phyloP scores from a whole-genome alignment of 2,888 invertebrate genomes.

The Drosophila recens region DNA sequence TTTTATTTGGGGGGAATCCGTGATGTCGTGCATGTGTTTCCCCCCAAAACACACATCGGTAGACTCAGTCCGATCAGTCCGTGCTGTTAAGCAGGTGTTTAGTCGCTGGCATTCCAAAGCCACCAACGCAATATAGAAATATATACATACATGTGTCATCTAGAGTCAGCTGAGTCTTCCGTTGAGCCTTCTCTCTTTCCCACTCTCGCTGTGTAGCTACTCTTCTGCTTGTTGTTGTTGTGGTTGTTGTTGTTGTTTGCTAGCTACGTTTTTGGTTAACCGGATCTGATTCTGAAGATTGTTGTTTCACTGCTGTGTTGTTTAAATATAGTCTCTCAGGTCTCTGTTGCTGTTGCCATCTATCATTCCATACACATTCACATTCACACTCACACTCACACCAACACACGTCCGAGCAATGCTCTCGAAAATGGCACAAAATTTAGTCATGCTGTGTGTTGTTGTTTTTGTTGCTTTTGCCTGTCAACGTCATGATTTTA shows the following conservation, averaged over 20 bases:
- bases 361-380: conserved; percentile 50
- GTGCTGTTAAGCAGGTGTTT: conserved; percentile 61
- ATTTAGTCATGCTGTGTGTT: conserved; percentile 52
- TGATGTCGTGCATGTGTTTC: conserved; percentile 55
- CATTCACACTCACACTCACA: conserved; percentile 18
- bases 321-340: conserved; percentile 45
- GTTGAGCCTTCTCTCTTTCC: conserved; percentile 19
- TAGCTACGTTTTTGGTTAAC: conserved; percentile 70
- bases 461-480: conserved; percentile 28
- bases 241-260: conserved; percentile 31
- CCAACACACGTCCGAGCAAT: conserved; percentile 58
- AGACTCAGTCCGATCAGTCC: conserved; percentile 12
- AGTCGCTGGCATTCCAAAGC: conserved; percentile 58
- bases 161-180: conserved; percentile 62
- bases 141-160: conserved; percentile 10
- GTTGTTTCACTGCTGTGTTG: conserved; percentile 54
- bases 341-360: conserved; percentile 53
- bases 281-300: conserved; percentile 74
- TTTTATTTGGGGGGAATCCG: conserved; percentile 40
- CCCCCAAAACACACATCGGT: conserved; percentile 21
- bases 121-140: conserved; percentile 57
- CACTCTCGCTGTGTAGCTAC: conserved; percentile 24
- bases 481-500: conserved; percentile 63
- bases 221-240: conserved; percentile 29
- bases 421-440: conserved; percentile 71